Evolutionary conservation across 2,113 vertebrate genomes (phyloP).

Genomic region (Proterorhinus semilunaris): DNA sequence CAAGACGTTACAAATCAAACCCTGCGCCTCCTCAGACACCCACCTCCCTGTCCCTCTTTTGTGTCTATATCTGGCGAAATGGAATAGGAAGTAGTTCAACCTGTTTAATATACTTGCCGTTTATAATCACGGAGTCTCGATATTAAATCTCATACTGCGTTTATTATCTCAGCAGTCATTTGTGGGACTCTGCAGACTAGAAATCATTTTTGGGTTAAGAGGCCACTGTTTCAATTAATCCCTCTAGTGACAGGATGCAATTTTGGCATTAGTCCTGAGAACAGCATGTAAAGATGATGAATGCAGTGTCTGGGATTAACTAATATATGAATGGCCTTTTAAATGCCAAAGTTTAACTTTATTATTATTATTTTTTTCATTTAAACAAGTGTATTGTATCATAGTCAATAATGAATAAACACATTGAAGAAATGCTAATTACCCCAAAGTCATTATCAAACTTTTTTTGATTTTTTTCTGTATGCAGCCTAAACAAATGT

Average conservation of each 20-base stretch:
- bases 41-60: slow-evolving; percentile 25
- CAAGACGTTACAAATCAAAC: slow-evolving; percentile 68
- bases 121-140: slow-evolving; percentile 60
- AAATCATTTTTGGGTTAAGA: slow-evolving; percentile 59
- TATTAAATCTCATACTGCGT: slow-evolving; percentile 47
- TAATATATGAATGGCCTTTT: slow-evolving; percentile 29
- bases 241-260: slow-evolving; percentile 26
- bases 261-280: slow-evolving; percentile 30
- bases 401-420: not conserved
- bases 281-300: slow-evolving; percentile 37
- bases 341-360: slow-evolving; percentile 16
- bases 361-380: slow-evolving; percentile 30
- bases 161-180: slow-evolving; percentile 53
- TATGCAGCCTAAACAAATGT: no score
- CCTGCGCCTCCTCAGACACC: slow-evolving; percentile 45
- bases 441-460: no score
- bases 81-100: slow-evolving; percentile 66
- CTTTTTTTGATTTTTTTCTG: no score
- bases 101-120: slow-evolving; percentile 57
- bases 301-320: slow-evolving; percentile 13
- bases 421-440: no score
- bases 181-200: slow-evolving; percentile 33
- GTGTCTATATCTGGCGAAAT: slow-evolving; percentile 61
- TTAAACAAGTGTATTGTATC: slow-evolving; percentile 15
- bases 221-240: slow-evolving; percentile 54